Conservation (phyloP, 2,888 invertebrate species). For the Erpobdella octoculata region DNA sequence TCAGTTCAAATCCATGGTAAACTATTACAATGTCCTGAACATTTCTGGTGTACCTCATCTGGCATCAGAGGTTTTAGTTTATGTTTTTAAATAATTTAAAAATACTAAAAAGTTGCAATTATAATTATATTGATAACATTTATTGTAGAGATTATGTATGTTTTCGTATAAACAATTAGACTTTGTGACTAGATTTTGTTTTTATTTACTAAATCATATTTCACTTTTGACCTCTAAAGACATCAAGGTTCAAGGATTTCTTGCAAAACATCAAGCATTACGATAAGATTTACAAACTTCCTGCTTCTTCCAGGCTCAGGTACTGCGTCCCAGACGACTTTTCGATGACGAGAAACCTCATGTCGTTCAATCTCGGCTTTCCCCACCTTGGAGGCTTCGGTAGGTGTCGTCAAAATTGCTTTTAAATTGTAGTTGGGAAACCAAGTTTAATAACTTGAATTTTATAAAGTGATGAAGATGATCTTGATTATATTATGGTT, state of each 20-base stretch:
- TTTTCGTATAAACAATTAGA: not conserved
- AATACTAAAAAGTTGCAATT: too few relatives aligned
- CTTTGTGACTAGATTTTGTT: not conserved
- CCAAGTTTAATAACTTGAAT: not conserved
- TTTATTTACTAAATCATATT: not conserved
- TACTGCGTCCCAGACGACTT: conserved; percentile 47
- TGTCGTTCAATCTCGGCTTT: conserved; percentile 48
- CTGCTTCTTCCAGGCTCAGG: conserved; percentile 27
- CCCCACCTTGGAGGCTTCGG: conserved; percentile 34
- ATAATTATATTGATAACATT: too few relatives aligned
- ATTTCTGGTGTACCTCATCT: conserved; percentile 32
- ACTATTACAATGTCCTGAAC: conserved; percentile 44
- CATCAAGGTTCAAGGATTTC: conserved; percentile 39
- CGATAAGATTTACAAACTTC: conserved; percentile 42
- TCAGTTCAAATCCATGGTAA: conserved; percentile 45
- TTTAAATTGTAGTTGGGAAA: not conserved
- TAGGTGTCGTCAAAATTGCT: not conserved
- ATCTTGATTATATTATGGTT: too few relatives aligned
- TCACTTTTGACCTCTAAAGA: too few relatives aligned
- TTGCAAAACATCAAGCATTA: conserved; percentile 42
- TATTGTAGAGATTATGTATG: too few relatives aligned
- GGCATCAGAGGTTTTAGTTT: not conserved
- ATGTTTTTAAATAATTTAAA: not conserved
- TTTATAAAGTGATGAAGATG: too few relatives aligned
- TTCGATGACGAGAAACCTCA: conserved; percentile 44